Base-by-base conservation (phyloP, 2,888 invertebrate species). In the Crepidodera aurea region DNA sequence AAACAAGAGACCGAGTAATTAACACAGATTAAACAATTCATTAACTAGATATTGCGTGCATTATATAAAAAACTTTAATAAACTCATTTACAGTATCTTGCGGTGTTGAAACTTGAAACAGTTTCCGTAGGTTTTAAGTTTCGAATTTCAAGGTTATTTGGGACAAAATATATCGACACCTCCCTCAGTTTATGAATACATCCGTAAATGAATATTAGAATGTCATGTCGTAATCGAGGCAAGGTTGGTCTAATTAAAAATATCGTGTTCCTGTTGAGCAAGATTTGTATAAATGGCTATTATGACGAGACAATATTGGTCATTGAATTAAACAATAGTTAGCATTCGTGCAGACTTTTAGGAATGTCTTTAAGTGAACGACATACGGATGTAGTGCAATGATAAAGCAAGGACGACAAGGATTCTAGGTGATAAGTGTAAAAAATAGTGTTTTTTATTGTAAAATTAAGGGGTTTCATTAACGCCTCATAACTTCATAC, bases 111-210 rank as follows among this genome's bases (percentile, higher is more conserved):
- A 40, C 18, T 18, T 8, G 40, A 18, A 40, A 40, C 18, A 1
- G 7, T n/a, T 34, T 40, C n/a, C 10, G 40, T 40, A 15, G 40
- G 40, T 8, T 34, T n/a, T 8, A 5, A 16, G 8, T 50, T 57
- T 50, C 39, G 40, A 18, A 8, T 39, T 57, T 50, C 57, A 50
- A 57, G 50, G 57, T 50, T 57, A 39, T 16, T 8, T 19, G 8
- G 19, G 25, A 25, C 15, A 56, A 56, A 42, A 51, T 18, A 18
- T 40, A 59, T 32, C 22, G 16, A 42, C 25, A 40, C 42, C 42
- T 59, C 32, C 58, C 15, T 44, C 42, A 29, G 51, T 59, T 2
- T 22, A 22, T 22, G 6, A 22, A 51, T 59, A 10, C 8, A 32
- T 13, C 42, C 44, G 1, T 42, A 59, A 51, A 40, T 10, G 42